Percentiles rank a stretch among this genome's conserved stretches.
Conservation (phyloP, 2,888 invertebrate species). For the Muscina levida region DNA sequence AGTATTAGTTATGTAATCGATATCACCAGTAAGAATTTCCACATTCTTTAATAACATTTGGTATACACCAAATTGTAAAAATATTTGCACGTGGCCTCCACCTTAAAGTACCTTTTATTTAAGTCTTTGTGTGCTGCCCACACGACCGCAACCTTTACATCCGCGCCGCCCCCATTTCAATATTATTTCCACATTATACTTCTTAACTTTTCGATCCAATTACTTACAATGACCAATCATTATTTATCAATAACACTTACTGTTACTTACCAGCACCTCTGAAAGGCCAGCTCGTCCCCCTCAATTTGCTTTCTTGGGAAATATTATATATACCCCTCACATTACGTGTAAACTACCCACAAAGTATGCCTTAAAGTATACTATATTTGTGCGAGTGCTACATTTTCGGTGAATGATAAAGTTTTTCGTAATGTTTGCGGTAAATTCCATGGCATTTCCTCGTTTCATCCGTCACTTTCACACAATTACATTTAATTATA, state of each 20-base stretch:
- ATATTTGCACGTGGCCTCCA: too few relatives aligned
- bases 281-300: too few relatives aligned
- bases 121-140: too few relatives aligned
- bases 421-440: not conserved
- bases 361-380: constrained; percentile 9
- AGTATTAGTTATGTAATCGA: too few relatives aligned
- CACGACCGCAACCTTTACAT: too few relatives aligned
- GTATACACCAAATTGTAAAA: too few relatives aligned
- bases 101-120: too few relatives aligned
- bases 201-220: not conserved
- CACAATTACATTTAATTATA: constrained; percentile 36
- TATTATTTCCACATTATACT: too few relatives aligned
- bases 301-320: not conserved
- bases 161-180: too few relatives aligned
- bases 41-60: too few relatives aligned
- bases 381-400: not conserved
- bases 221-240: constrained; percentile 25
- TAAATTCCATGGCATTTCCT: constrained; percentile 10
- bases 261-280: not conserved
- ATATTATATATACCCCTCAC: not conserved
- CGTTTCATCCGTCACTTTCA: constrained; percentile 1
- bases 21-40: too few relatives aligned
- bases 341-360: not conserved
- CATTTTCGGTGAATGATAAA: not conserved
- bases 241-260: constrained; percentile 33